Conservation (phyloP, 2,113 vertebrate species). For the Phalacrocorax carbo region DNA sequence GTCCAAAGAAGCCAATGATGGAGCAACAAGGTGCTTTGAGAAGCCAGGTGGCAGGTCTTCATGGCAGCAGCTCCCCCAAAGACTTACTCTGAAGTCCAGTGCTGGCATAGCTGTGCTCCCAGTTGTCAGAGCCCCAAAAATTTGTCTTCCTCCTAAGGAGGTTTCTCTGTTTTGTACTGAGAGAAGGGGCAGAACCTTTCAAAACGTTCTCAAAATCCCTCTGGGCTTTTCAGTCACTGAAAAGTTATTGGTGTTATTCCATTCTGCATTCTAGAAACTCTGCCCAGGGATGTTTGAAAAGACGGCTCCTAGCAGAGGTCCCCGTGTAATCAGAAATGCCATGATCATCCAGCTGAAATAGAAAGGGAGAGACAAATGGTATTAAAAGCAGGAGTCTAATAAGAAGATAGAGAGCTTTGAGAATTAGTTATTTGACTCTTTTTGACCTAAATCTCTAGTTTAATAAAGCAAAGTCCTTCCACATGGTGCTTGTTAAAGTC, state of each 20-base stretch:
- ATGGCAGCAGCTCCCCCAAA: background rate
- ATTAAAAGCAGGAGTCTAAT: constrained; percentile 22
- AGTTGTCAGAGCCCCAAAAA: background rate
- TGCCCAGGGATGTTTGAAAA: background rate
- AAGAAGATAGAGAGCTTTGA: constrained; percentile 60
- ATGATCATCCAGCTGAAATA: background rate
- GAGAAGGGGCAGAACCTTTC: background rate
- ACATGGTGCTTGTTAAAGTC: background rate
- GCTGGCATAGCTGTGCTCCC: background rate
- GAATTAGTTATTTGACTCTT: constrained; percentile 62
- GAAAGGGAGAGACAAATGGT: background rate
- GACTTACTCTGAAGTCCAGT: background rate
- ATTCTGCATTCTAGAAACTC: background rate
- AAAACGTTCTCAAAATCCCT: background rate
- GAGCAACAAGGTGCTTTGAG: background rate
- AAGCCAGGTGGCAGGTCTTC: background rate
- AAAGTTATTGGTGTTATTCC: background rate
- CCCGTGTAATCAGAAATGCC: accelerated
- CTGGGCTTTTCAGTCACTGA: background rate
- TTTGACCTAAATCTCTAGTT: constrained; percentile 56
- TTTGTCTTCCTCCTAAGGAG: background rate
- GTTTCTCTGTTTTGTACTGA: background rate
- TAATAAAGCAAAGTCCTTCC: constrained; percentile 58
- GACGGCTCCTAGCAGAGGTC: background rate
- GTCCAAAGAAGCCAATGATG: background rate